Percentiles rank a stretch among this genome's conserved stretches.
Evolutionary conservation across 2,888 invertebrate genomes (phyloP).

Genomic region (Amphipyra tragopoginis): DNA sequence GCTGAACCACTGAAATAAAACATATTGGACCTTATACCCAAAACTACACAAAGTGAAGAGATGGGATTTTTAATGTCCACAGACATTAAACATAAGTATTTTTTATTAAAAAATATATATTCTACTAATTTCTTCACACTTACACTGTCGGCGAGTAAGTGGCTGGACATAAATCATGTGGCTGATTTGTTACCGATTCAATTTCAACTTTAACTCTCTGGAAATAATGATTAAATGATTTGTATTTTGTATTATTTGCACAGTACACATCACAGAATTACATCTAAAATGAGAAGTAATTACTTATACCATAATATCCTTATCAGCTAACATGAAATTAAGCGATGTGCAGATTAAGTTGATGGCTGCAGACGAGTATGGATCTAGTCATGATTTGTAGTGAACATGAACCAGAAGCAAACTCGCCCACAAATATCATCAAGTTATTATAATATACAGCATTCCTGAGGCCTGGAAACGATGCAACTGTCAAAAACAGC

Average conservation of each 20-base stretch:
- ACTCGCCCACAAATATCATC: constrained; percentile 94
- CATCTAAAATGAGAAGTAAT: not conserved
- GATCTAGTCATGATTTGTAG: constrained; percentile 94
- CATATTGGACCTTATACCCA: constrained; percentile 5
- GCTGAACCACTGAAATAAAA: constrained; percentile 77
- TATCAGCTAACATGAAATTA: not conserved
- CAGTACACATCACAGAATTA: too few species aligned
- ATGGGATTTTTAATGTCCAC: too few species aligned
- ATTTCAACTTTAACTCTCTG: constrained; percentile 76
- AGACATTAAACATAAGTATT: too few species aligned
- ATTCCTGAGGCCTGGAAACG: not conserved
- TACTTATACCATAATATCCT: constrained; percentile 1
- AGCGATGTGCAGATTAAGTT: constrained; percentile 75
- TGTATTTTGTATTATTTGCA: not conserved
- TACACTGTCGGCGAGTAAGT: constrained; percentile 78
- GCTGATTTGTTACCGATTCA: constrained; percentile 60
- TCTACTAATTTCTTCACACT: constrained; percentile 55
- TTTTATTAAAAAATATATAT: not conserved
- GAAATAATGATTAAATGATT: constrained; percentile 47
- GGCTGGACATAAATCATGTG: constrained; percentile 71
- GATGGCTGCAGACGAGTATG: constrained; percentile 96
- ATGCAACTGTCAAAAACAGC: too few species aligned
- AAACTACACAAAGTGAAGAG: not conserved
- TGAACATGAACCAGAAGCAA: constrained; percentile 94
- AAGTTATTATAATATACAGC: constrained; percentile 71